These are phyloP conservation scores for Oriolus oriolus DNA, from an alignment of 2,113 vertebrate genomes.

Conservation along the genomic window DNA sequence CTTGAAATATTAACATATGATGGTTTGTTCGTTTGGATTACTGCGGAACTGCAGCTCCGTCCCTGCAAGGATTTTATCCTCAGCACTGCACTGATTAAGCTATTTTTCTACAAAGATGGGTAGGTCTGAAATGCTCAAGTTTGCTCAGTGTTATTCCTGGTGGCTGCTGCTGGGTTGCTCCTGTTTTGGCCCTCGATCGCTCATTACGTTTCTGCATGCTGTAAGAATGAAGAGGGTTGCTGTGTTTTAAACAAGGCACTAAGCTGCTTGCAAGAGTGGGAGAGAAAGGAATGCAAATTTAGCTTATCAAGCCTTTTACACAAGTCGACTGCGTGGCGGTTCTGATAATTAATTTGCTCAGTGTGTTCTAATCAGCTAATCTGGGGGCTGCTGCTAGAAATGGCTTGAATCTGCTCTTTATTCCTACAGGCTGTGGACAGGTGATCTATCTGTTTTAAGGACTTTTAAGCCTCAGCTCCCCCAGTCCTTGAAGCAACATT, in stretches of 20 bases:
- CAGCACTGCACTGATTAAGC: conserved; percentile 61
- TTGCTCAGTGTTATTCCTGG: conserved; percentile 51
- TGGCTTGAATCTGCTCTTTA: neutral
- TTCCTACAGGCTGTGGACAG: neutral
- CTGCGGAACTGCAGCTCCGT: conserved; percentile 61
- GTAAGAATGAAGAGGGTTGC: conserved; percentile 16
- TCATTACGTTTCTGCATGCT: conserved; percentile 48
- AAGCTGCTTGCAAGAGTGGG: conserved; percentile 40
- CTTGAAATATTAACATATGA: conserved; percentile 56
- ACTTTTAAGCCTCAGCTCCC: neutral
- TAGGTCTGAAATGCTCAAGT: conserved; percentile 59
- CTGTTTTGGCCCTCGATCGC: neutral
- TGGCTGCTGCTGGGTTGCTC: conserved; percentile 7
- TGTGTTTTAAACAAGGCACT: conserved; percentile 56
- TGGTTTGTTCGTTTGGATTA: conserved; percentile 68
- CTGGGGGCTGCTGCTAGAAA: neutral
- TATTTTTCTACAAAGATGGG: conserved; percentile 75
- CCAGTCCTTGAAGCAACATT: neutral
- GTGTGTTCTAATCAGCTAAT: neutral
- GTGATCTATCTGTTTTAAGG: neutral
- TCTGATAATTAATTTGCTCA: conserved; percentile 9
- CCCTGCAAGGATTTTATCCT: conserved; percentile 60
- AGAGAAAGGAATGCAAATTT: conserved; percentile 40
- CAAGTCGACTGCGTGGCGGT: neutral
- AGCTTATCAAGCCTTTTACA: conserved; percentile 24